phyloP scores from a whole-genome alignment of 1,140 invertebrate species.

The Sycobia sp. region DNA sequence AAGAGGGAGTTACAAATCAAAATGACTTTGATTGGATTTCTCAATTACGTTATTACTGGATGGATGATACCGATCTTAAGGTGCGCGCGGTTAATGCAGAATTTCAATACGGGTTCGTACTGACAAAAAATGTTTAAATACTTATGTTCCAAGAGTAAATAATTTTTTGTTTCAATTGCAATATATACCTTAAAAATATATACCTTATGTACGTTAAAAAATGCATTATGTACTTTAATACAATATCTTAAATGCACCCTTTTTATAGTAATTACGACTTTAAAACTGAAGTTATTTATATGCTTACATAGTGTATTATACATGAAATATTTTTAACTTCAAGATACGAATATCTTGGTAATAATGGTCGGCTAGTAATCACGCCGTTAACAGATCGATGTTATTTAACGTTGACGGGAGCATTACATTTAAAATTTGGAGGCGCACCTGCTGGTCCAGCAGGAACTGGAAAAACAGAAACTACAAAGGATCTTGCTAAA shows the following conservation, averaged over 20 bases:
- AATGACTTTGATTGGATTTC: slow-evolving; percentile 84
- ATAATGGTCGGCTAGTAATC: slow-evolving; percentile 75
- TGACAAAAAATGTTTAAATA: neutral
- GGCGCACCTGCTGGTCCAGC: slow-evolving; percentile 77
- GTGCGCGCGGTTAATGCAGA: slow-evolving; percentile 69
- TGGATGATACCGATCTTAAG: slow-evolving; percentile 60
- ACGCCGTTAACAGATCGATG: slow-evolving; percentile 80
- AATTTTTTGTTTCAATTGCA: neutral
- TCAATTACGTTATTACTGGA: slow-evolving; percentile 76
- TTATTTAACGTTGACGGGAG: slow-evolving; percentile 73
- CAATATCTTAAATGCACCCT: neutral
- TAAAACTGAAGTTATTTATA: too few species aligned
- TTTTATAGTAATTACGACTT: neutral
- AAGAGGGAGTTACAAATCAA: slow-evolving; percentile 66
- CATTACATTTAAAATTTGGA: slow-evolving; percentile 73
- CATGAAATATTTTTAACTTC: too few species aligned
- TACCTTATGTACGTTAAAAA: too few species aligned
- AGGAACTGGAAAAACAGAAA: slow-evolving; percentile 79
- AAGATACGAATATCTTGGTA: slow-evolving; percentile 71
- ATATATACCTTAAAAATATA: too few species aligned
- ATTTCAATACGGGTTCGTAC: slow-evolving; percentile 63
- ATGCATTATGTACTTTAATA: too few species aligned
- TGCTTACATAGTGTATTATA: neutral
- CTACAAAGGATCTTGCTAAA: slow-evolving; percentile 77
- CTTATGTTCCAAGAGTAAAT: neutral